These are phyloP conservation scores for Drusus annulatus DNA, from an alignment of 1,140 invertebrate species.

Conservation along the genomic window DNA sequence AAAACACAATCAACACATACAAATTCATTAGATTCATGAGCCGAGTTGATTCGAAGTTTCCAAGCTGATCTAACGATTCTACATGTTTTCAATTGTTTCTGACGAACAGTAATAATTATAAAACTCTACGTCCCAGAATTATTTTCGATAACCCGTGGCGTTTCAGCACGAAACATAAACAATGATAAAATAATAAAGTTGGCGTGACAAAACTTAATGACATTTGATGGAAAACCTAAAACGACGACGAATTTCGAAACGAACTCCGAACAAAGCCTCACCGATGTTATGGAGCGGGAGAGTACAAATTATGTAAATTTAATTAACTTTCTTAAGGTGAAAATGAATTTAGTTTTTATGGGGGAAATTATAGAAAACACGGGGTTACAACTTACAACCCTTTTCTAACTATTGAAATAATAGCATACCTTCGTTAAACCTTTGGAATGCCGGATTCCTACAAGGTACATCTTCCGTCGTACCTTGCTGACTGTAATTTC, in stretches of 20 bases:
- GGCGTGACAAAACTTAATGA: constrained; percentile 37
- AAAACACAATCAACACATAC: no score
- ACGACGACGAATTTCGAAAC: constrained; percentile 7
- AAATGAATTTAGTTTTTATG: background rate
- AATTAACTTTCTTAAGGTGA: background rate
- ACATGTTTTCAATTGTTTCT: background rate
- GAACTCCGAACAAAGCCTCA: background rate
- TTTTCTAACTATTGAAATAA: background rate
- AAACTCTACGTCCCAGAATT: no score
- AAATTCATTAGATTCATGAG: no score
- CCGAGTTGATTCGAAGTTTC: background rate
- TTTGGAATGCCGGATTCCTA: no score
- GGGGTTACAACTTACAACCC: background rate
- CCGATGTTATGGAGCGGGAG: no score
- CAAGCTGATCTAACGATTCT: background rate
- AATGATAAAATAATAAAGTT: constrained; percentile 4
- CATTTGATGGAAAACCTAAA: constrained; percentile 31
- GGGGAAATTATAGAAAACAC: no score
- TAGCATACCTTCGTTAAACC: background rate
- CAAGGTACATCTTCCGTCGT: no score
- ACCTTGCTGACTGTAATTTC: no score
- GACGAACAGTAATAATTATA: no score
- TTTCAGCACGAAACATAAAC: constrained; percentile 12
- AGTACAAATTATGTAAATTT: constrained; percentile 28
- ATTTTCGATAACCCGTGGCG: constrained; percentile 17